These are phyloP conservation scores for Hydropsyche tenuis DNA, from an alignment of 1,140 invertebrate species.

Conservation along the genomic window DNA sequence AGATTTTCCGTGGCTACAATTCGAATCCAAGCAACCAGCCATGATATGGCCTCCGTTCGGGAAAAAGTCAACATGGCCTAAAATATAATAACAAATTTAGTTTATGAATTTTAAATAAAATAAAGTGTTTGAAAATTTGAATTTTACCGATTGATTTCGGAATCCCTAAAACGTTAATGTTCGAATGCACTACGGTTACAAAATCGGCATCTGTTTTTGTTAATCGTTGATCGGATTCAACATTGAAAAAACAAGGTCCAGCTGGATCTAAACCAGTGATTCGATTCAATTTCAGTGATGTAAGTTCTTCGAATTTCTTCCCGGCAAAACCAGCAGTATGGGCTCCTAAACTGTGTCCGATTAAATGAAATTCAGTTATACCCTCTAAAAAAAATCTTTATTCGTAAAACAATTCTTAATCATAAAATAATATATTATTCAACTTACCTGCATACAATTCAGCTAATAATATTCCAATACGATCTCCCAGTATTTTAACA, in stretches of 20 bases:
- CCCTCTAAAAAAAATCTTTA: not conserved
- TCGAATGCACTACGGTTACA: constrained; percentile 72
- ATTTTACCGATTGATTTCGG: constrained; percentile 63
- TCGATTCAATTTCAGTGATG: constrained; percentile 55
- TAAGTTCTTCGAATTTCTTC: constrained; percentile 63
- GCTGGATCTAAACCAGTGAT: constrained; percentile 66
- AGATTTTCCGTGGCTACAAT: constrained; percentile 69
- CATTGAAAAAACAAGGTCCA: constrained; percentile 61
- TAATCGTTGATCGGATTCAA: constrained; percentile 61
- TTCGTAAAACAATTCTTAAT: not conserved
- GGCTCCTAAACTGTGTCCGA: constrained; percentile 69
- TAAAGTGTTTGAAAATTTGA: no score
- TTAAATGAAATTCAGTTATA: constrained; percentile 57
- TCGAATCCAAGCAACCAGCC: constrained; percentile 68
- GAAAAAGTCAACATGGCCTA: constrained; percentile 66
- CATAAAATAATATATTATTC: not conserved
- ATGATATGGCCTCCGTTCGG: constrained; percentile 69
- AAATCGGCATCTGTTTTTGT: constrained; percentile 68
- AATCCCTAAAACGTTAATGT: constrained; percentile 66
- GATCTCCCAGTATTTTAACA: not conserved
- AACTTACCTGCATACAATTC: not conserved
- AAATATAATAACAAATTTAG: no score
- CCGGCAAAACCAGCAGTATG: constrained; percentile 66
- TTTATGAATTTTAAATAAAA: no score
- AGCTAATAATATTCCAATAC: not conserved